Evolutionary conservation across 1,140 invertebrate genomes (phyloP).

Genomic region (Drosophila tsacasi): DNA sequence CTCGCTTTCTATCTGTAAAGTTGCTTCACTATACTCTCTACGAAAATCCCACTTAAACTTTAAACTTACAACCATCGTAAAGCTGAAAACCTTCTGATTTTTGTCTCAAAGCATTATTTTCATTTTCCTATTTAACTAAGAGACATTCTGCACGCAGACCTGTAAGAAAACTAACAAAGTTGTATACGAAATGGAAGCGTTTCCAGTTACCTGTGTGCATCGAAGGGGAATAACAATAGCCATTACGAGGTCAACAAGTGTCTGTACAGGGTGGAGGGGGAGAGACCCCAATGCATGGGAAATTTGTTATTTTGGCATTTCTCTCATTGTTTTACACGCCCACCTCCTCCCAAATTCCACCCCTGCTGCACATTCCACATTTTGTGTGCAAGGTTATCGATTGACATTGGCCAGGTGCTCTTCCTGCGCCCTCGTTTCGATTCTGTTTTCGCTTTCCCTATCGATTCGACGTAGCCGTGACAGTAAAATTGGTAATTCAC

Average conservation of each 20-base stretch:
- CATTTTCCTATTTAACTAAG: not conserved
- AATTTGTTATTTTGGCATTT: constrained; percentile 46
- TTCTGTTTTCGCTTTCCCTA: constrained; percentile 53
- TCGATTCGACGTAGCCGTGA: constrained; percentile 42
- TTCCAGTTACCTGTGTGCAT: constrained; percentile 10
- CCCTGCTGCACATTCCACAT: constrained; percentile 31
- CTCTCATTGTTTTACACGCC: constrained; percentile 18
- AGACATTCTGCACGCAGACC: not conserved
- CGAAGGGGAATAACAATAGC: constrained; percentile 15
- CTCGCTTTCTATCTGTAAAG: not conserved
- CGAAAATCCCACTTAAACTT: not conserved
- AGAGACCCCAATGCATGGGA: constrained; percentile 15
- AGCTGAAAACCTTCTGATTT: not conserved
- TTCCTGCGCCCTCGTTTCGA: constrained; percentile 22
- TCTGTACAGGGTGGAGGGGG: constrained; percentile 25
- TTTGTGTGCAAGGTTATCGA: constrained; percentile 62
- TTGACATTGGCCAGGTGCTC: constrained; percentile 69
- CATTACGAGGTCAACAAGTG: constrained; percentile 66
- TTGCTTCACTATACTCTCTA: not conserved
- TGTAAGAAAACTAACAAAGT: not conserved
- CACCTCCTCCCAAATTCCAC: too few species aligned
- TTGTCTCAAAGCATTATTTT: not conserved
- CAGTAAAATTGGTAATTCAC: constrained; percentile 37
- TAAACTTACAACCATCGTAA: not conserved
- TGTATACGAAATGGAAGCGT: not conserved